Conservation (phyloP, 2,888 invertebrate genomes). For the Drosophila hamatofila region DNA sequence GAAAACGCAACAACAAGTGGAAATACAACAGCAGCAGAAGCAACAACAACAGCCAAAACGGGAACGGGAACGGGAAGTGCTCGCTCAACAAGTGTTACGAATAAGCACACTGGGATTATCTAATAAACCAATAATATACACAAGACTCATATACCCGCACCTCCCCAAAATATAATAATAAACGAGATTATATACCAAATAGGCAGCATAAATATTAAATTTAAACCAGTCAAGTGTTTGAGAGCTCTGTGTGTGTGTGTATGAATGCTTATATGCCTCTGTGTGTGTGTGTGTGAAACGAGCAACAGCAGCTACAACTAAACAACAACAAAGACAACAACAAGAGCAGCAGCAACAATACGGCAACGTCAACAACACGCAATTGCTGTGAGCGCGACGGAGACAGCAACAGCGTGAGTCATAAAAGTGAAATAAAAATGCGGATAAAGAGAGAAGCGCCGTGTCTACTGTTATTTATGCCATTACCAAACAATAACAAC, state of each 20-base stretch:
- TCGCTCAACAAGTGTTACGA: slow-evolving; percentile 72
- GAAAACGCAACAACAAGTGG: slow-evolving; percentile 63
- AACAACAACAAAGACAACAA: slow-evolving; percentile 38
- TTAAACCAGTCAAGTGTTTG: slow-evolving; percentile 62
- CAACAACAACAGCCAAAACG: slow-evolving; percentile 29
- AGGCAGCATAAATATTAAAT: slow-evolving; percentile 58
- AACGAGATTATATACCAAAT: slow-evolving; percentile 54
- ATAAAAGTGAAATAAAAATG: slow-evolving; percentile 87
- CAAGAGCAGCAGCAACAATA: slow-evolving; percentile 62
- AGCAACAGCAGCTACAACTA: slow-evolving; percentile 57
- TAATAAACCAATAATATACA: slow-evolving; percentile 69
- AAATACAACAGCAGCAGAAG: slow-evolving; percentile 33
- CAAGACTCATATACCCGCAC: slow-evolving; percentile 27
- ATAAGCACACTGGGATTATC: slow-evolving; percentile 66
- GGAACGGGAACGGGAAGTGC: slow-evolving; percentile 67
- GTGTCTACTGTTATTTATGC: slow-evolving; percentile 88
- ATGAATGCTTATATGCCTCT: no score
- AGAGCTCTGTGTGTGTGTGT: slow-evolving; percentile 31
- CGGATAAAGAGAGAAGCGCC: slow-evolving; percentile 89
- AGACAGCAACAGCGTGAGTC: slow-evolving; percentile 85
- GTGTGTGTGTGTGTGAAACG: slow-evolving; percentile 58
- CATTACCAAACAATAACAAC: slow-evolving; percentile 81
- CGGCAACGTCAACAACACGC: slow-evolving; percentile 74
- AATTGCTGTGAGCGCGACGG: slow-evolving; percentile 79
- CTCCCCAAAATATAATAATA: slow-evolving; percentile 44